Percentiles rank a stretch among this genome's conserved stretches.
Evolutionary conservation across 2,113 vertebrate genomes (phyloP).

Genomic region (Puffinus mauretanicus): DNA sequence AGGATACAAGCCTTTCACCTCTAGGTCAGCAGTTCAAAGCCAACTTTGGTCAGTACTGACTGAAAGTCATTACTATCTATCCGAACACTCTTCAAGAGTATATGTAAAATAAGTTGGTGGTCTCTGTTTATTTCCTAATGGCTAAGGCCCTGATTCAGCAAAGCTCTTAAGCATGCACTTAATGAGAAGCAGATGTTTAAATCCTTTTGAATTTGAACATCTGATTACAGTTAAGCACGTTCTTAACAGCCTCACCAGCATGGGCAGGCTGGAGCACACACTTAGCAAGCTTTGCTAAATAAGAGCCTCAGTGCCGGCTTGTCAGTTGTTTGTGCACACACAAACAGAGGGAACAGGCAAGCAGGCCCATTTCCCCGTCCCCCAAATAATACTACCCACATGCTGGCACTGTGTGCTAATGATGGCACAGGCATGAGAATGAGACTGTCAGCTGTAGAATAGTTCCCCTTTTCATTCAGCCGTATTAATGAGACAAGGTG

Average conservation of each 20-base stretch:
- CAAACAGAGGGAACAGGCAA: background rate
- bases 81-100: background rate
- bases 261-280: background rate
- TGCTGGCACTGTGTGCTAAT: background rate
- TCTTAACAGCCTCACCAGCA: constrained; percentile 20
- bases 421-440: background rate
- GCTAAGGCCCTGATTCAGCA: constrained; percentile 60
- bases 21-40: constrained; percentile 63
- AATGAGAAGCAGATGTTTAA: constrained; percentile 62
- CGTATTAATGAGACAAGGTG: background rate
- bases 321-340: background rate
- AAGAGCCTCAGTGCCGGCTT: background rate
- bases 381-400: background rate
- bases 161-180: constrained; percentile 41
- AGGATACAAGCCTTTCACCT: constrained; percentile 63
- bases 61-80: constrained; percentile 66
- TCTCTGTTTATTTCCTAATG: constrained; percentile 62
- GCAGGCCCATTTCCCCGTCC: background rate
- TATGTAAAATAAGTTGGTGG: constrained; percentile 64
- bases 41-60: constrained; percentile 33
- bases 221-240: constrained; percentile 64
- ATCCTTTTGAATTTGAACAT: constrained; percentile 62
- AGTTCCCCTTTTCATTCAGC: background rate
- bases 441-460: background rate
- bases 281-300: background rate